A percentile compares a stretch with the other conserved stretches of the same genome.
Conservation (phyloP, 2,888 invertebrate species). For the Acleris sparsana region DNA sequence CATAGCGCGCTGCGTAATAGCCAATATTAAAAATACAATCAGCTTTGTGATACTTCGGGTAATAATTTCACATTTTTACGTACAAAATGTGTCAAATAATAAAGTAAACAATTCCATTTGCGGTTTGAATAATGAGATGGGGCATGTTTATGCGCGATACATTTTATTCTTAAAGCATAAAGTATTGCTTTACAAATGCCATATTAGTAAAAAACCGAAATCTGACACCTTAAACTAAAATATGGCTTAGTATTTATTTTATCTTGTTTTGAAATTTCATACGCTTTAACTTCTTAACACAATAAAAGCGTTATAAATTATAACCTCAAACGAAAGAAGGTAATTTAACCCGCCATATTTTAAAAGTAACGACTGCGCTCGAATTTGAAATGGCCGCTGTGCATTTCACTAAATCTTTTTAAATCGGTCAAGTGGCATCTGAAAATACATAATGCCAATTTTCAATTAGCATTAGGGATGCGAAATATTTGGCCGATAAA, state of each 20-base stretch:
- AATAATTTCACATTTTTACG: too few relatives aligned
- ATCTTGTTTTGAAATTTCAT: slow-evolving; percentile 9
- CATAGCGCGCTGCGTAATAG: too few relatives aligned
- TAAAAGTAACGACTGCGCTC: slow-evolving; percentile 17
- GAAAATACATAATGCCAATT: slow-evolving; percentile 24
- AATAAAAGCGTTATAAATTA: slow-evolving; percentile 15
- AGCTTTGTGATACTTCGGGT: too few relatives aligned
- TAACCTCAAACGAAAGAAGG: slow-evolving; percentile 16
- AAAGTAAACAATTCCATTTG: too few relatives aligned
- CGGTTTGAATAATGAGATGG: too few relatives aligned
- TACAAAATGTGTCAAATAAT: too few relatives aligned
- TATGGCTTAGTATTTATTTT: background rate
- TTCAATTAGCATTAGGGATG: slow-evolving; percentile 15
- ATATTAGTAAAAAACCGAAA: background rate
- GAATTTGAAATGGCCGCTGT: slow-evolving; percentile 15
- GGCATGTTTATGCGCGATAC: too few relatives aligned
- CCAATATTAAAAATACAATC: too few relatives aligned
- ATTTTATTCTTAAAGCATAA: background rate
- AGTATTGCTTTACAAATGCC: background rate
- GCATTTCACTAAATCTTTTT: slow-evolving; percentile 31
- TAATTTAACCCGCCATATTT: slow-evolving; percentile 13
- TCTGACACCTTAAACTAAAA: background rate
- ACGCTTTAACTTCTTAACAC: slow-evolving; percentile 9
- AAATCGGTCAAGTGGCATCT: slow-evolving; percentile 35
- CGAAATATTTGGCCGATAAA: slow-evolving; percentile 9